Percentiles rank a stretch among this genome's conserved stretches.
Conservation (phyloP, 1,140 invertebrate genomes). For the Amphibalanus amphitrite region DNA sequence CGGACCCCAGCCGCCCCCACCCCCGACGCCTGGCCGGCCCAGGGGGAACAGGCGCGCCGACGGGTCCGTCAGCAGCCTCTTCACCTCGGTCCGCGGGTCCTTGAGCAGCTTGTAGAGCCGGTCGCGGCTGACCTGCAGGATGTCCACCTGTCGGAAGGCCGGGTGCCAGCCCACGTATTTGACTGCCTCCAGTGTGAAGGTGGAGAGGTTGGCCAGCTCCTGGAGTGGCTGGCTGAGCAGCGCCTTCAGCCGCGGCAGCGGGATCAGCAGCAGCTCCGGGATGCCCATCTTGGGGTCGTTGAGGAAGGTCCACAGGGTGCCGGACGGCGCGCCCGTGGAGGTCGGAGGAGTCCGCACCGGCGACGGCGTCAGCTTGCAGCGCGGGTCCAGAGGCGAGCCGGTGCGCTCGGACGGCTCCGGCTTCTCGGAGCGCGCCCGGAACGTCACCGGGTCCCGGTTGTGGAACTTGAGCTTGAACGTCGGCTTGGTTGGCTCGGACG, state of each 20-base stretch:
- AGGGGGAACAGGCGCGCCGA: background rate
- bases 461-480: background rate
- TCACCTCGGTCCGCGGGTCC: background rate
- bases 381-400: background rate
- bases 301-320: background rate
- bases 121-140: background rate
- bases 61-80: background rate
- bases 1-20: no score
- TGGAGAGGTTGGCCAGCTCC: background rate
- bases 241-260: background rate
- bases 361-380: background rate
- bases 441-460: background rate
- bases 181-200: background rate
- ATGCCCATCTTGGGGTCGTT: background rate
- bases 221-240: background rate
- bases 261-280: background rate
- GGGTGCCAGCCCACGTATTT: background rate
- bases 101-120: background rate
- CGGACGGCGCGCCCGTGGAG: background rate
- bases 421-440: background rate
- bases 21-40: no score
- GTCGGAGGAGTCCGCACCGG: background rate
- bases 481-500: background rate
- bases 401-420: background rate
- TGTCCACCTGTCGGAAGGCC: background rate